A percentile compares a stretch with the other conserved stretches of the same genome.
Conservation (phyloP, 2,113 vertebrate genomes). For the Chaetodon trifascialis region DNA sequence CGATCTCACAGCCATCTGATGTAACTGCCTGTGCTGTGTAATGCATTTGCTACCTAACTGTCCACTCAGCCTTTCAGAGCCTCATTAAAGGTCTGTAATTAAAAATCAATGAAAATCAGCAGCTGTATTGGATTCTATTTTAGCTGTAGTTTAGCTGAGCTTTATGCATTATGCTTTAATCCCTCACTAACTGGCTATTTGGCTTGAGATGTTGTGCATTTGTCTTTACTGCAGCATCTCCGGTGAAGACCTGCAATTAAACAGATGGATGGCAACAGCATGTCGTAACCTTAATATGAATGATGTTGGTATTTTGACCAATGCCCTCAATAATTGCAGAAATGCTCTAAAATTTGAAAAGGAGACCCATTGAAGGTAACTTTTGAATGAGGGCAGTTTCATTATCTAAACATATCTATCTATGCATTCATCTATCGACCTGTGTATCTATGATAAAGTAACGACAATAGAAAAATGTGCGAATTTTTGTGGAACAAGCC, state of each 20-base stretch:
- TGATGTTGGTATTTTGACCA: constrained; percentile 1
- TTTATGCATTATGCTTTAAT: constrained; percentile 27
- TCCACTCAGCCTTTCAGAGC: constrained; percentile 52
- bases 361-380: background rate
- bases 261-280: background rate
- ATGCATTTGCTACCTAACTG: constrained; percentile 28
- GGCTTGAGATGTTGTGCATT: constrained; percentile 6
- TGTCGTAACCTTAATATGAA: background rate
- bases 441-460: background rate
- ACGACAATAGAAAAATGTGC: background rate
- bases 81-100: constrained; percentile 61
- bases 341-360: background rate
- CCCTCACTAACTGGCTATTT: background rate
- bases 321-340: background rate
- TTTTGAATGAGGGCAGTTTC: background rate
- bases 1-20: constrained; percentile 14
- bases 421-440: background rate
- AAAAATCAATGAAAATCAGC: constrained; percentile 60
- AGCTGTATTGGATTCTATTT: constrained; percentile 36
- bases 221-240: constrained; percentile 13
- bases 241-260: background rate
- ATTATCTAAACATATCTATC: background rate
- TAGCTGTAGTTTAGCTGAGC: constrained; percentile 8
- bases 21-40: constrained; percentile 10
- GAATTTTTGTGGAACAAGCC: background rate